Base-by-base conservation (phyloP, 2,113 vertebrate species). In the Amia ocellicauda region DNA sequence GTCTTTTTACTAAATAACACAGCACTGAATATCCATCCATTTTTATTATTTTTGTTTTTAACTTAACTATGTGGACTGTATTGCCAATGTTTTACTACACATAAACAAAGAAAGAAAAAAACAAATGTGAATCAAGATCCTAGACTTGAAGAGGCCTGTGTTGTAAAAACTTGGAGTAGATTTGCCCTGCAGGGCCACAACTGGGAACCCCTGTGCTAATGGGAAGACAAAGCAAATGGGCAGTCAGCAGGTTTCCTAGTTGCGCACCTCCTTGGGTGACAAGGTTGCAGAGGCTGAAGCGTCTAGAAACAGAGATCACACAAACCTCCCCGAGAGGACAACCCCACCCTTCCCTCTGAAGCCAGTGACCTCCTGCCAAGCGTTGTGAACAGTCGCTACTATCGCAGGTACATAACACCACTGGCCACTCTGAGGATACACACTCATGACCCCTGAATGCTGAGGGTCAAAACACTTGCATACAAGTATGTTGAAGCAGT, bases 401-500 rank as follows among this genome's bases (percentile, higher is more conserved):
- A 86, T 81, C 80, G 85, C 65, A 80, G 75, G 80, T 85, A 76
- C 69, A 71, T 72, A 78, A 77, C 73, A 69, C 69, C 70, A 73
- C 68, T 70, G 80, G 76, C 72, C 69, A 68, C 69, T 77, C 73
- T 50, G 80, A 82, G 75, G 81, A 84, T 79, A 78, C 79, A 67
- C 67, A 16, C 45, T 2, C 45, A 16, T 17, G n/a, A 47, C 45
- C 45, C n/a, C n/a, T 19, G 16, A 67, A 80, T 79, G 78, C 72
- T 80, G 80, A 66, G 83, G 87, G 88, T 60, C 57, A 24, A 20
- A 22, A 7, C 49, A 28, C 29, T 57, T 31, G 49, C 49, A 45
- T n/a, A 22, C 47, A 40, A 83, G 85, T 85, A 88, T 84, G 86
- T 80, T 78, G 82, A 84, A 85, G 80, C 83, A 72, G 74, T 78